Conservation (phyloP, 2,113 vertebrate species). For the Rousettus leschenaultii region DNA sequence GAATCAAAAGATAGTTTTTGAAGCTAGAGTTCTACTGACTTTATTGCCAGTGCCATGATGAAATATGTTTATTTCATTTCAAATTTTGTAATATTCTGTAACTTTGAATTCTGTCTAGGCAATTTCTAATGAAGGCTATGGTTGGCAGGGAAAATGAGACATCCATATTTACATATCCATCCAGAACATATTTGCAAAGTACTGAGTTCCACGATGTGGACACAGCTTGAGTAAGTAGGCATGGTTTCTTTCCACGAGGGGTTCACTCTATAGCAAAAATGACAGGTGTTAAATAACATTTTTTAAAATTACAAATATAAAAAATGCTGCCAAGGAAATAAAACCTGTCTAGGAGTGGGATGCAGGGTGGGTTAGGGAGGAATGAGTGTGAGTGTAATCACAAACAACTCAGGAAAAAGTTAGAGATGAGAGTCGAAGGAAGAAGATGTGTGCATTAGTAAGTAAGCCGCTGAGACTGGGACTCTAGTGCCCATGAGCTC, state of each 20-base stretch:
- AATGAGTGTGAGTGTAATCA: fast-evolving
- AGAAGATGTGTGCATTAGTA: fast-evolving
- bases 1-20: background rate
- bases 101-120: background rate
- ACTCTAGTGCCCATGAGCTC: fast-evolving
- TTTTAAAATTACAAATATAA: background rate
- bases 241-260: background rate
- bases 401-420: background rate
- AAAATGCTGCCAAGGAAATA: background rate
- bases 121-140: background rate
- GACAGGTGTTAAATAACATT: background rate
- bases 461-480: background rate
- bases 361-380: too few relatives aligned
- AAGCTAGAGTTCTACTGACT: background rate
- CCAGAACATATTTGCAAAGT: background rate
- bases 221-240: background rate
- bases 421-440: background rate
- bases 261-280: background rate
- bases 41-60: conserved; percentile 28
- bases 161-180: background rate
- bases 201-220: background rate
- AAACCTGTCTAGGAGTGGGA: fast-evolving
- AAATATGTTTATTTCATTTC: conserved; percentile 15
- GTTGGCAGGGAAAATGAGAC: background rate
- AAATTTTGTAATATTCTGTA: conserved; percentile 29